A percentile compares a stretch with the other conserved stretches of the same genome.
These are phyloP conservation scores for Anableps anableps DNA, from an alignment of 2,797 vertebrate genomes.

Conservation along the genomic window DNA sequence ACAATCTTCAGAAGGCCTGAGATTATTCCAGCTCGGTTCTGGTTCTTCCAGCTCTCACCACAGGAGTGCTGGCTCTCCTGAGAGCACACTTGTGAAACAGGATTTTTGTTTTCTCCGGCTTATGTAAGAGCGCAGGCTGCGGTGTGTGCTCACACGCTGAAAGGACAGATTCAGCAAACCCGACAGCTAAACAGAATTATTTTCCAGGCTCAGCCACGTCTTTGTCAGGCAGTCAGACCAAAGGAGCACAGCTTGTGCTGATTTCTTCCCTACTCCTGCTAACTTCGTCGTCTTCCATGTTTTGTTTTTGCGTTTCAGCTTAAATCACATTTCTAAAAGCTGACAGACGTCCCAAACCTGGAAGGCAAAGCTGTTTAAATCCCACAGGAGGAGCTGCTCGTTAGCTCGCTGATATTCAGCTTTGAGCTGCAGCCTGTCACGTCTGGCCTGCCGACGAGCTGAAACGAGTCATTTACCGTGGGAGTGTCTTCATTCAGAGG, in stretches of 20 bases:
- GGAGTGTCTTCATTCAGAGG: not conserved
- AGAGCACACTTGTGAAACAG: conserved; percentile 29
- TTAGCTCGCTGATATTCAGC: not conserved
- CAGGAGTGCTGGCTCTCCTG: conserved; percentile 44
- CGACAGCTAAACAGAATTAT: conserved; percentile 42
- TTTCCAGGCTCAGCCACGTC: conserved; percentile 31
- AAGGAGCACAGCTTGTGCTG: not conserved
- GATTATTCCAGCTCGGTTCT: conserved; percentile 19
- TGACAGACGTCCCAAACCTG: not conserved
- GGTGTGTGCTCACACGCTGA: conserved; percentile 52
- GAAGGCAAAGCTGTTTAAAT: conserved; percentile 13
- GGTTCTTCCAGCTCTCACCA: conserved; percentile 47
- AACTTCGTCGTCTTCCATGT: not conserved
- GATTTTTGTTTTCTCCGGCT: conserved; percentile 61
- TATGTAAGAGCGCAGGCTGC: conserved; percentile 66
- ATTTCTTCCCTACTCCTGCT: conserved; percentile 4
- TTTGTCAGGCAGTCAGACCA: conserved; percentile 31
- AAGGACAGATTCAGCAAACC: conserved; percentile 53
- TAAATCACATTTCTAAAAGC: not conserved
- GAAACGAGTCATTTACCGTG: too few relatives aligned
- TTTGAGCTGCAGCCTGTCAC: not conserved
- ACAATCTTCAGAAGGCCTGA: not conserved
- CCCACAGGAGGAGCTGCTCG: not conserved
- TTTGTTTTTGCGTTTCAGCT: not conserved
- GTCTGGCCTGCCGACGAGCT: too few relatives aligned